Conservation (phyloP, 2,797 vertebrate genomes). For the Choloepus didactylus region DNA sequence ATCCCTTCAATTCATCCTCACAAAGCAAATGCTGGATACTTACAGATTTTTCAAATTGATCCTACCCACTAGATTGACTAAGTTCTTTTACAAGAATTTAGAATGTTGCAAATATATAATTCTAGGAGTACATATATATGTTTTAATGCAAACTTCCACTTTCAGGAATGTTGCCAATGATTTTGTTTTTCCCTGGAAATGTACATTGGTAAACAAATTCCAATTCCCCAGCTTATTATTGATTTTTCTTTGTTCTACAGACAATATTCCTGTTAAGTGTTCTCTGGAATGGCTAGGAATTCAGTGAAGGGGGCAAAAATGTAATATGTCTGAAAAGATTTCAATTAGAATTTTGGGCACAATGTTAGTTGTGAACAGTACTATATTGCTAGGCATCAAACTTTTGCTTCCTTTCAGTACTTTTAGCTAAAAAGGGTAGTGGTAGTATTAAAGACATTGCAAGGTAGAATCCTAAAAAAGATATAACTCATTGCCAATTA, state of each 20-base stretch:
- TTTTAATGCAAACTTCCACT: neutral
- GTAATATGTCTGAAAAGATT: constrained; percentile 44
- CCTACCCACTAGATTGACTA: neutral
- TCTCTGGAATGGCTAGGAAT: neutral
- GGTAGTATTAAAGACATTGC: neutral
- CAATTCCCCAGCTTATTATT: neutral
- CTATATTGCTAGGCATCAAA: neutral
- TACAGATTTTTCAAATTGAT: constrained; percentile 21
- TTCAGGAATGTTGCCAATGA: neutral
- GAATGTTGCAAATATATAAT: neutral
- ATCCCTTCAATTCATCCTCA: neutral
- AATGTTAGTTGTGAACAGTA: neutral
- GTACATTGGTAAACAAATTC: constrained; percentile 43
- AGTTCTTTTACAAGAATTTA: constrained; percentile 5
- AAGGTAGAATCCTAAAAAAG: neutral
- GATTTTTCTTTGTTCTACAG: constrained; percentile 58
- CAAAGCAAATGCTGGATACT: neutral
- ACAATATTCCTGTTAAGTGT: constrained; percentile 57
- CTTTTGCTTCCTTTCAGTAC: neutral
- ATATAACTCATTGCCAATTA: neutral
- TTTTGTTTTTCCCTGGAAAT: constrained; percentile 55
- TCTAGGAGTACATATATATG: neutral
- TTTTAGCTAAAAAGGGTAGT: neutral
- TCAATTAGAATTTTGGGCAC: constrained; percentile 35
- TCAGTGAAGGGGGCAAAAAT: neutral